phyloP scores from a whole-genome alignment of 1,140 invertebrate species.

The Metaphire vulgaris region DNA sequence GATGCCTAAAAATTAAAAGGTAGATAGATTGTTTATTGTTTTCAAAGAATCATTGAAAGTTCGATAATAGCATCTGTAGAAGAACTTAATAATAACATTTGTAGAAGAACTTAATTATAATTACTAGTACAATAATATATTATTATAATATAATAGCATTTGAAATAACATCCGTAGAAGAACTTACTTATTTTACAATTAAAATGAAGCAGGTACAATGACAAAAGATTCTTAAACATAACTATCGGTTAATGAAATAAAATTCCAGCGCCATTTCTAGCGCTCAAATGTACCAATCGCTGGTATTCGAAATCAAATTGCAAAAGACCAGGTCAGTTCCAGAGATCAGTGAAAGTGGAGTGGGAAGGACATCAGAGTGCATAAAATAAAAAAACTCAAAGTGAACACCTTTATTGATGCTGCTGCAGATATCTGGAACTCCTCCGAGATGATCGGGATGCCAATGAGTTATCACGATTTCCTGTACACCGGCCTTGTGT shows the following conservation, averaged over 20 bases:
- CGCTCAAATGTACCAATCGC: background rate
- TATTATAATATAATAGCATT: too few species aligned
- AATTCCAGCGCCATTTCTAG: background rate
- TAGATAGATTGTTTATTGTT: too few species aligned
- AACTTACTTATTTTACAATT: too few species aligned
- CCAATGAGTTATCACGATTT: slow-evolving; percentile 91
- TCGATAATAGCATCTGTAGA: too few species aligned
- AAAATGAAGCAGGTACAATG: too few species aligned
- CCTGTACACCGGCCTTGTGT: slow-evolving; percentile 68
- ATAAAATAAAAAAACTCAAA: background rate
- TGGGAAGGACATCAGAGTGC: background rate
- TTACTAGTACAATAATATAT: too few species aligned
- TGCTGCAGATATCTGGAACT: slow-evolving; percentile 62
- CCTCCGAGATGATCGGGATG: slow-evolving; percentile 93
- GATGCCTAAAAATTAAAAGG: slow-evolving; percentile 8
- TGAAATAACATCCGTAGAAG: too few species aligned
- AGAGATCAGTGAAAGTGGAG: too few species aligned
- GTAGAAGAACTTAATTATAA: too few species aligned
- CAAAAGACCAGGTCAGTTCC: background rate
- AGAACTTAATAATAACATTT: too few species aligned
- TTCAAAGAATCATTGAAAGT: too few species aligned
- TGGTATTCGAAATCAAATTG: background rate
- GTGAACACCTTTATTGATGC: slow-evolving; percentile 42
- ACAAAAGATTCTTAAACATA: background rate
- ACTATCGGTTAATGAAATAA: background rate